phyloP scores from a whole-genome alignment of 2,888 invertebrate species.

The Epinotia brunnichana region DNA sequence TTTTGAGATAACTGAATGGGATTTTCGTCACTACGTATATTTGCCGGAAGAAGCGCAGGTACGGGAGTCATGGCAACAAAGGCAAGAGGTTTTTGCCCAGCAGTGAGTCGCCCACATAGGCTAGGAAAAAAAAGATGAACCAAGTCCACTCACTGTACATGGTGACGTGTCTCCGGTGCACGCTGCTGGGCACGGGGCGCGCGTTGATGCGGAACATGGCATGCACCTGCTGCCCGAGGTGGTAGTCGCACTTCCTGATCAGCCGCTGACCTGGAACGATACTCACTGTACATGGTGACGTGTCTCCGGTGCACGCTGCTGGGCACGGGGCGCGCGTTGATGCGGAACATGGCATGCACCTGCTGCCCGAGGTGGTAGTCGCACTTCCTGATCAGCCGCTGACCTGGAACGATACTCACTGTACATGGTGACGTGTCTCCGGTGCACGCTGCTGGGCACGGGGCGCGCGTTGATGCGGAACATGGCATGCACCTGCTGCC shows the following conservation, averaged over 20 bases:
- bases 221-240: slow-evolving; percentile 94
- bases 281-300: slow-evolving; percentile 87
- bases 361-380: slow-evolving; percentile 97
- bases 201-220: slow-evolving; percentile 92
- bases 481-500: slow-evolving; percentile 94
- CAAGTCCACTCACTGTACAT: slow-evolving; percentile 65
- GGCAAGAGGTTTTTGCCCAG: too few relatives aligned
- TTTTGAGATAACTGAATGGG: too few relatives aligned
- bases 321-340: slow-evolving; percentile 68
- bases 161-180: slow-evolving; percentile 92
- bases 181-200: slow-evolving; percentile 49
- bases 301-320: slow-evolving; percentile 87
- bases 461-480: slow-evolving; percentile 86
- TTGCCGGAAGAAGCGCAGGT: too few relatives aligned
- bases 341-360: slow-evolving; percentile 94
- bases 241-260: slow-evolving; percentile 96
- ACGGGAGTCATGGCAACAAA: too few relatives aligned
- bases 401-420: slow-evolving; percentile 80
- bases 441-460: slow-evolving; percentile 74
- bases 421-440: slow-evolving; percentile 93
- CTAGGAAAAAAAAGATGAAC: too few relatives aligned
- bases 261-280: slow-evolving; percentile 88
- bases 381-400: slow-evolving; percentile 94
- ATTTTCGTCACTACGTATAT: too few relatives aligned
- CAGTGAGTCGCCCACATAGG: too few relatives aligned